phyloP scores from a whole-genome alignment of 2,888 invertebrate genomes.

The Buathra laborator region DNA sequence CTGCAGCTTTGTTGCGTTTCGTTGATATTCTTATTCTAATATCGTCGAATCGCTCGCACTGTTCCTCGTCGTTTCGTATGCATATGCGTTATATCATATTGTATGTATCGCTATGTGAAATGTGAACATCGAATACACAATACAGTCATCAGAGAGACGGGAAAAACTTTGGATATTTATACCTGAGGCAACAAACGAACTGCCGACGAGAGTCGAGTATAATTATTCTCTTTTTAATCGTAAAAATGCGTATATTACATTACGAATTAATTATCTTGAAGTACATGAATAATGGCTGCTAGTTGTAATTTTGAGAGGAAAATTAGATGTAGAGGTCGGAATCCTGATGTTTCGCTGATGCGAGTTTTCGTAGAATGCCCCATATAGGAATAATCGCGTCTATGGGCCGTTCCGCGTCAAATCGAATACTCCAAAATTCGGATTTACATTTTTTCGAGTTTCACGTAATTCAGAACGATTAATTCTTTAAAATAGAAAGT shows the following conservation, averaged over 20 bases:
- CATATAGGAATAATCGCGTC: too few relatives aligned
- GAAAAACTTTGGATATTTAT: conserved; percentile 15
- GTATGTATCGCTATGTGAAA: conserved; percentile 15
- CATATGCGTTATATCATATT: neutral
- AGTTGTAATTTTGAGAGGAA: too few relatives aligned
- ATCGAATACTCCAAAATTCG: too few relatives aligned
- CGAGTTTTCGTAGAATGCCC: too few relatives aligned
- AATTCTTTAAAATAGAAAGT: too few relatives aligned
- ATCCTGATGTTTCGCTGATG: too few relatives aligned
- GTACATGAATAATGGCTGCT: too few relatives aligned
- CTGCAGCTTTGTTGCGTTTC: conserved; percentile 37
- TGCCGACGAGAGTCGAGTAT: neutral
- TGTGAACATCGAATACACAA: conserved; percentile 1
- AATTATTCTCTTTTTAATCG: neutral
- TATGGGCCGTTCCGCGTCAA: too few relatives aligned
- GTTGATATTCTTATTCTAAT: conserved; percentile 45
- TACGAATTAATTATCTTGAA: too few relatives aligned
- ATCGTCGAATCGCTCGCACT: conserved; percentile 1
- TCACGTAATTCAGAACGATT: too few relatives aligned
- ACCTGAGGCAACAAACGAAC: neutral
- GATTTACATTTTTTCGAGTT: too few relatives aligned
- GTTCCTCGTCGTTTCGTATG: conserved; percentile 3
- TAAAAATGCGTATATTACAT: neutral
- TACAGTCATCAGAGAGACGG: conserved; percentile 9
- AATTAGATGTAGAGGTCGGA: too few relatives aligned